These are phyloP conservation scores for Hydrochoerus hydrochaeris DNA, from an alignment of 2,113 vertebrate genomes.

Conservation along the genomic window DNA sequence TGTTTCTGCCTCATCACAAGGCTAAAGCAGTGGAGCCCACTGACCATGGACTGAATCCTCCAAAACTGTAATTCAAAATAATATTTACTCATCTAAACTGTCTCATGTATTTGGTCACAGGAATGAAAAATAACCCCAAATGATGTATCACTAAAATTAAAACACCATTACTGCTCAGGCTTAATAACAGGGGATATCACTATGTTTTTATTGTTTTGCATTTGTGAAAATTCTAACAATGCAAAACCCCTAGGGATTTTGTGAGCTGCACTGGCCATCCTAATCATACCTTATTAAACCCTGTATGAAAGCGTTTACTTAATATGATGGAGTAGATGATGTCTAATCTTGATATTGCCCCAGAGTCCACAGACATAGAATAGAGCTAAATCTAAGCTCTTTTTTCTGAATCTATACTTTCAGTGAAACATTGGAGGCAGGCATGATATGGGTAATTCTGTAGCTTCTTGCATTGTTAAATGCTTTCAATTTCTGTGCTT, in stretches of 20 bases:
- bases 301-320: background rate
- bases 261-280: background rate
- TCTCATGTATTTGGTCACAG: background rate
- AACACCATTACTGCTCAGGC: background rate
- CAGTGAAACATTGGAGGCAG: background rate
- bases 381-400: background rate
- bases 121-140: background rate
- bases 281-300: background rate
- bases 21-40: background rate
- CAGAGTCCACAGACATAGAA: background rate
- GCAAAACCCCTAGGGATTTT: background rate
- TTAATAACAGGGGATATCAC: background rate
- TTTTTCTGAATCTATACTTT: background rate
- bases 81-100: background rate
- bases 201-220: background rate
- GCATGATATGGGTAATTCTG: background rate
- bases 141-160: background rate
- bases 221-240: background rate
- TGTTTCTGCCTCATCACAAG: background rate
- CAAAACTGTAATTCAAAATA: background rate
- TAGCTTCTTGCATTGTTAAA: background rate
- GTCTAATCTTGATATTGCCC: background rate
- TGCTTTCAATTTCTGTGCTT: background rate
- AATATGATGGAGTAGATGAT: no score
- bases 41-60: background rate